Conservation (phyloP, 2,113 vertebrate species). For the Myrmecobius fasciatus region DNA sequence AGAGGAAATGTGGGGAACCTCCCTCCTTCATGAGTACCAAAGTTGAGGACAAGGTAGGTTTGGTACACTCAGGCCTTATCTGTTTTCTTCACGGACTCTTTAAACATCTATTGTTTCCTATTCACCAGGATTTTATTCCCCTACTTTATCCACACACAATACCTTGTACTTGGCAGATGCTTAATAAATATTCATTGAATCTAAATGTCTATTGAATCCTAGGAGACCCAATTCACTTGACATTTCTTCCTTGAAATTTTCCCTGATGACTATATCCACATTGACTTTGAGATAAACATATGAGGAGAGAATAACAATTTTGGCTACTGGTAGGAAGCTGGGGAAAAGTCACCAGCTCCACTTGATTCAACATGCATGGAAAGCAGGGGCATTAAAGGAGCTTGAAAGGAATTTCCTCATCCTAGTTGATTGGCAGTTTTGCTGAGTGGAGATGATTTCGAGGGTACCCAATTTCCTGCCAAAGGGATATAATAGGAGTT, state of each 20-base stretch:
- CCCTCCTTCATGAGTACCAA: not conserved
- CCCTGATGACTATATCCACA: not conserved
- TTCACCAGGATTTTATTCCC: not conserved
- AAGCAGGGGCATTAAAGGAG: not conserved
- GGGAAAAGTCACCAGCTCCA: not conserved
- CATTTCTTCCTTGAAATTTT: not conserved
- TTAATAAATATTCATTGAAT: not conserved
- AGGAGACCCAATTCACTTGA: not conserved
- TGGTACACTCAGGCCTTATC: not conserved
- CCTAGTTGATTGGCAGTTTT: not conserved
- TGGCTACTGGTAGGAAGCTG: not conserved
- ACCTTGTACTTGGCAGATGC: not conserved
- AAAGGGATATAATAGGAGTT: not conserved
- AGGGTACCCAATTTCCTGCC: not conserved
- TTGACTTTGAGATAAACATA: not conserved
- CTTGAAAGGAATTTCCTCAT: not conserved
- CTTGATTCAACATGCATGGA: not conserved
- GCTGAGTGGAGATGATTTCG: not conserved
- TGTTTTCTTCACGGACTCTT: not conserved
- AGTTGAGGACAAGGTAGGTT: not conserved
- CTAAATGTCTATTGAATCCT: not conserved
- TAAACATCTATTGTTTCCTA: not conserved
- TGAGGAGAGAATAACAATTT: not conserved
- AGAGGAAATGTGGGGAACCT: not conserved
- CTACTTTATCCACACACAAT: not conserved